Conservation (phyloP, 2,113 vertebrate genomes). For the Rhabdomys dilectus region DNA sequence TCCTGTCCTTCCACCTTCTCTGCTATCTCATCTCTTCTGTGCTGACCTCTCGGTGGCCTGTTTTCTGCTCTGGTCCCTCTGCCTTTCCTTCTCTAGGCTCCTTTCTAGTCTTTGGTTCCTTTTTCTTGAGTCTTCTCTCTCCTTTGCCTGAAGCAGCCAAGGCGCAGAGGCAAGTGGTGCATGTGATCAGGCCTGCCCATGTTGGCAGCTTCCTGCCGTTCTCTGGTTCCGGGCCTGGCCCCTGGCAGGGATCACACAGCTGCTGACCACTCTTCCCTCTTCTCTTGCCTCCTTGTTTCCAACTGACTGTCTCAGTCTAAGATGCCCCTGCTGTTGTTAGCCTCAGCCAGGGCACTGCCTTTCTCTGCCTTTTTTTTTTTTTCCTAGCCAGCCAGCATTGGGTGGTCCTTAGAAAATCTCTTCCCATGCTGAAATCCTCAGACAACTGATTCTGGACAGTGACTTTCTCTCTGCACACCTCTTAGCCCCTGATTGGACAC, state of each 20-base stretch:
- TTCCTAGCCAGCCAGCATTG: neutral
- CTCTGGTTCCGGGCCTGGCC: neutral
- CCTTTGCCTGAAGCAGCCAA: neutral
- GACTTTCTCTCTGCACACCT: neutral
- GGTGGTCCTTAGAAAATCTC: neutral
- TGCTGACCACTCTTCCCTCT: accelerated
- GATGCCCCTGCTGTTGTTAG: neutral
- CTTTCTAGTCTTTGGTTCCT: neutral
- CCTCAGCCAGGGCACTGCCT: neutral
- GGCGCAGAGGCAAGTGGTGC: neutral
- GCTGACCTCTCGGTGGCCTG: neutral
- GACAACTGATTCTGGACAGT: neutral
- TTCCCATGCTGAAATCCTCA: too few relatives aligned
- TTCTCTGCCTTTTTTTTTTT: too few relatives aligned
- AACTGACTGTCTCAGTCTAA: neutral
- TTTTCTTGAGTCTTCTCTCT: neutral
- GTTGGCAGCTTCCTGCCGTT: neutral
- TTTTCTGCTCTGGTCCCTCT: neutral
- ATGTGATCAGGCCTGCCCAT: neutral
- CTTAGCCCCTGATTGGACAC: neutral
- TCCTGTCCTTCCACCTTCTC: too few relatives aligned
- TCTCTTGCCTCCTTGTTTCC: neutral
- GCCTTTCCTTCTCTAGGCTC: neutral
- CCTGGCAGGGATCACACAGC: neutral
- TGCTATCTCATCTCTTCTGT: neutral